Base-by-base conservation (phyloP, 2,888 invertebrate genomes). In the Heteromyza rotundicornis region DNA sequence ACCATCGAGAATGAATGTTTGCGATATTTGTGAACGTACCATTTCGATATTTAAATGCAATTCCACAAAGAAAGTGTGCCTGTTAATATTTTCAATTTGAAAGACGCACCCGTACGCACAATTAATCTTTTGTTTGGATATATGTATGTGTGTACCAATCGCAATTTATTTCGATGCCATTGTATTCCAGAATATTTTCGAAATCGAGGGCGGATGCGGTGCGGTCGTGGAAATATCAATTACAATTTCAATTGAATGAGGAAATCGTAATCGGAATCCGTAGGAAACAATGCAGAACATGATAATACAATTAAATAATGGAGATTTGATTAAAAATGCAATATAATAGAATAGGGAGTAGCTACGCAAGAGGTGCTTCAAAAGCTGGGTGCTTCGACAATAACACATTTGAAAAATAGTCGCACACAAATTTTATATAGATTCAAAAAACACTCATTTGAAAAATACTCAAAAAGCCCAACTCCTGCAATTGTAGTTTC, bases 91-190 rank as follows among this genome's bases (percentile, higher is more conserved):
- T 47, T 47, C 20, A 14, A 40, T 40, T 40, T 40, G 7, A 47
- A 47, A 3, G 17, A 47, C 47, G 47, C 65, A 62, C 65, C 66
- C 66, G 66, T 68, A 68, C 69, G 71, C 64, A 66, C 73, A 73
- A 75, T 74, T 73, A 70, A 73, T 72, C 72, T 71, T 75, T 75
- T n/a, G n/a, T n/a, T n/a, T n/a, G n/a, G n/a, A n/a, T n/a, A n/a
- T n/a, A n/a, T n/a, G n/a, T n/a, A n/a, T n/a, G n/a, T n/a, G n/a
- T n/a, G n/a, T n/a, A n/a, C n/a, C n/a, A n/a, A n/a, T n/a, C n/a
- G n/a, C n/a, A n/a, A n/a, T n/a, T n/a, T n/a, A n/a, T n/a, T n/a
- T n/a, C n/a, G n/a, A n/a, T n/a, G n/a, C n/a, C n/a, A n/a, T n/a
- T n/a, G n/a, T n/a, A n/a, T n/a, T n/a, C n/a, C 19, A 53, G 17